Percentiles rank a stretch among this genome's conserved stretches.
Conservation (phyloP, 2,888 invertebrate genomes). For the Drosophila hawaiiensis region DNA sequence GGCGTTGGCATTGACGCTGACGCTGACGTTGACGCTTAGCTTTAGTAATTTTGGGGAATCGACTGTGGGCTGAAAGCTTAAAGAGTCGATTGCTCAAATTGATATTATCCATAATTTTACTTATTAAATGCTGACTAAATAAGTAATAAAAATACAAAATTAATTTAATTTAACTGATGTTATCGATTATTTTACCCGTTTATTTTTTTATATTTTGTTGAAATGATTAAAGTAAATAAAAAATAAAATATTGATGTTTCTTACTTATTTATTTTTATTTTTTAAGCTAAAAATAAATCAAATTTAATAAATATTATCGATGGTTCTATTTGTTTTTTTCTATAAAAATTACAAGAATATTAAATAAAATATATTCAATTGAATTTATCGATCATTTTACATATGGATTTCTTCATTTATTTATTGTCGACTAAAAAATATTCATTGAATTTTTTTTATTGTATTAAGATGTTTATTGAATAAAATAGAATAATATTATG, state of each 20-base stretch:
- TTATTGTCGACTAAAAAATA: neutral
- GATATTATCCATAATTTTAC: neutral
- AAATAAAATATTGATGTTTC: too few relatives aligned
- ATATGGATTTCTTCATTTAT: neutral
- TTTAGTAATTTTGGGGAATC: neutral
- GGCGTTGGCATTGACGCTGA: constrained; percentile 7
- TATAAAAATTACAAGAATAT: too few relatives aligned
- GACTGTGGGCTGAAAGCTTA: neutral
- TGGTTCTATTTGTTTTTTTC: neutral
- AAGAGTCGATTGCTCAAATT: neutral
- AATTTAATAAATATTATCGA: neutral
- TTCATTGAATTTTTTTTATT: too few relatives aligned
- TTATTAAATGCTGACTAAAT: neutral
- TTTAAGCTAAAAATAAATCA: neutral
- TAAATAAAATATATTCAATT: neutral
- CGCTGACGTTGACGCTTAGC: constrained; percentile 6
- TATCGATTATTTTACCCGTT: too few relatives aligned
- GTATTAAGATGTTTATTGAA: neutral
- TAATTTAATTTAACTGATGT: too few relatives aligned
- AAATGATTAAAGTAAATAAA: too few relatives aligned
- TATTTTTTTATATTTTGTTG: too few relatives aligned
- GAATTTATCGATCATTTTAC: neutral
- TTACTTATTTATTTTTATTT: too few relatives aligned
- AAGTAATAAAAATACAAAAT: neutral
- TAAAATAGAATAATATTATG: neutral